A percentile compares a stretch with the other conserved stretches of the same genome.
Conservation (phyloP, 1,140 invertebrate genomes). For the Drosophila baimaii region DNA sequence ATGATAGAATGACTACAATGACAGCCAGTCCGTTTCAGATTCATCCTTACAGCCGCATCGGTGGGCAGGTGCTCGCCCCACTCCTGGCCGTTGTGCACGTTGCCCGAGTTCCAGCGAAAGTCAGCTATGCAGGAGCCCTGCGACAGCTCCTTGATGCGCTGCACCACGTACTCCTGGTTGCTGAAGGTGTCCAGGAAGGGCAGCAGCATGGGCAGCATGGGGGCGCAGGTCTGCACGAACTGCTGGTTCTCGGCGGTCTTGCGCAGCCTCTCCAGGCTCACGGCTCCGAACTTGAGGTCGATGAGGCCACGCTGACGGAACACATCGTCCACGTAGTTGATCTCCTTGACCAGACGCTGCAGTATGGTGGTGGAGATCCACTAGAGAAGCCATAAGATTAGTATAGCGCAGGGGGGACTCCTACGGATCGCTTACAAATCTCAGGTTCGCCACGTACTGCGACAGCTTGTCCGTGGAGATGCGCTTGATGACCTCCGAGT, state of each 20-base stretch:
- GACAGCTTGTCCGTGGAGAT: slow-evolving; percentile 79
- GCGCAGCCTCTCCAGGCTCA: slow-evolving; percentile 88
- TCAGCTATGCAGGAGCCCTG: slow-evolving; percentile 92
- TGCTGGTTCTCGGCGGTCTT: slow-evolving; percentile 87
- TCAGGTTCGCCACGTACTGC: slow-evolving; percentile 76
- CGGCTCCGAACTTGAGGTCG: slow-evolving; percentile 89
- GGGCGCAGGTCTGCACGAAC: slow-evolving; percentile 87
- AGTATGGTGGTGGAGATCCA: slow-evolving; percentile 93
- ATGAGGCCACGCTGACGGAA: slow-evolving; percentile 88
- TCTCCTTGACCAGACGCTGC: slow-evolving; percentile 88
- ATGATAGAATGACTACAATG: neutral
- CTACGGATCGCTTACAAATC: slow-evolving; percentile 60
- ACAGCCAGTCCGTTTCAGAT: neutral
- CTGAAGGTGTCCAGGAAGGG: slow-evolving; percentile 91
- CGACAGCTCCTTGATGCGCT: slow-evolving; percentile 90
- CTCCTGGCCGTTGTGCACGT: slow-evolving; percentile 88
- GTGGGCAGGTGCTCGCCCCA: slow-evolving; percentile 93
- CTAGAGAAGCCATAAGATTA: slow-evolving; percentile 80
- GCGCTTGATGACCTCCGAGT: slow-evolving; percentile 80
- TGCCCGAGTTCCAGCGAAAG: slow-evolving; percentile 92
- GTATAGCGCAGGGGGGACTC: neutral
- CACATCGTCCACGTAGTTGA: slow-evolving; percentile 88
- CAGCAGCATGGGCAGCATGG: slow-evolving; percentile 88
- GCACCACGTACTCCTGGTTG: slow-evolving; percentile 93
- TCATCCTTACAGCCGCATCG: slow-evolving; percentile 88